Evolutionary conservation across 2,888 invertebrate genomes (phyloP), one percentile per base, ranked within the genome.

Genomic region (Muschampia plurimacula): DNA sequence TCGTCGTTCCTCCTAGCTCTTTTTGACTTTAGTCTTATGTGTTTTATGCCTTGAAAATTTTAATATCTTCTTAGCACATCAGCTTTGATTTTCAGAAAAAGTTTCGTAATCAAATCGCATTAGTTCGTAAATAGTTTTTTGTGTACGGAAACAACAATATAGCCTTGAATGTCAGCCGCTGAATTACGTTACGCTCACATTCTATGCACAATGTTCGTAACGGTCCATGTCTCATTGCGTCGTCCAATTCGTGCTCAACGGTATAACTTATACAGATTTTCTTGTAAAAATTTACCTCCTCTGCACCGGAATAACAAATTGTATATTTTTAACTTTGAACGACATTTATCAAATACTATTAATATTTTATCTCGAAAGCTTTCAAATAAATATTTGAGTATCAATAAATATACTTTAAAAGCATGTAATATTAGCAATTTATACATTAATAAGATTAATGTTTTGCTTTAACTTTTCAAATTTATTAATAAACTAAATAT

Each of bases 141-240:
- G 80, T 79, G 75, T 65, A 57, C 67, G 67, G 44, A 71, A 77
- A 77, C 80, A 83, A 84, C 85, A 86, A 85, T 85, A 86, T 86
- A 84, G 83, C 81, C 82, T 83, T 82, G 76, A 81, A 80, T 81
- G 82, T 80, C 81, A 78, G 83, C 77, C 77, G 82, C 79, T 80
- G 83, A 81, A 85, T 85, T 81, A 85, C 83, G 84, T 82, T 83
- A 82, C 82, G 86, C 87, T 89, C 89, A 89, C 89, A 89, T 88
- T 83, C 84, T 76, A 83, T 83, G 83, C 84, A 89, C 89, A 89
- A 89, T 89, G 86, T 85, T 80, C 77, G 81, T 90, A 91, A 90
- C 91, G 90, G 91, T 89, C 80, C 77, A 74, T 77, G 78, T 83
- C 82, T 84, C 82, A 80, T 80, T 81, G 81, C 75, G 76, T 77